Evolutionary conservation across 1,140 invertebrate genomes (phyloP), one percentile per base, ranked within the genome.

Genomic region (Listronotus bonariensis): DNA sequence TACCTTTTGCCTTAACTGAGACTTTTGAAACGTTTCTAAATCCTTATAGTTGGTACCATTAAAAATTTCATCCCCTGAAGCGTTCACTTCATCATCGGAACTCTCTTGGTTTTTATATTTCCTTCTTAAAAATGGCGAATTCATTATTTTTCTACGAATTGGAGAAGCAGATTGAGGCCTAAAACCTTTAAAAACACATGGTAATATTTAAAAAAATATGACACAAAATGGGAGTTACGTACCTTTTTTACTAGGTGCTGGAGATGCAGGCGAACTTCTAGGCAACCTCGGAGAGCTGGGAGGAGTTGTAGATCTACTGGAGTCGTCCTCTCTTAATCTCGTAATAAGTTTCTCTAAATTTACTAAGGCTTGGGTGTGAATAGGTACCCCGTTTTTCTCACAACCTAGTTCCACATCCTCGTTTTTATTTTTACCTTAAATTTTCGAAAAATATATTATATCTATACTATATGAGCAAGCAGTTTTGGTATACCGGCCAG

Each of bases 11-110:
- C 92, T 86, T 34, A 97, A 84, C 74, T 96, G 94, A 40, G 92
- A 91, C 81, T 97, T 97, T 78, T 97, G 95, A 78, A 97, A 96
- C 49, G 91, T 94, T 81, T 97, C 94, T 57, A 97, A 83, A 79
- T 97, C 92, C 63, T 88, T 87, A 76, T 93, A 96, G 79, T 89
- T 90, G 61, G 87, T 86, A 58, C 83, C 82, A 70, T 84, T 86
- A 68, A 85, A 81, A 66, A 81, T 73, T 77, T 88, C 76, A 77
- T 92, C 85, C 41, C 86, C 84, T 53, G 85, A 85, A 56, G 86
- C 81, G 15, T 84, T 84, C 12, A 86, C 85, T 74, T 95, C 92
- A 72, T 95, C 92, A 73, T 95, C 92, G 0, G 92, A 95, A 78
- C 91, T 93, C 74, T 96, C 93, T 15, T 89, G 86, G 31, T 91